Conservation (phyloP, 2,113 vertebrate genomes). For the Lycaon pictus region DNA sequence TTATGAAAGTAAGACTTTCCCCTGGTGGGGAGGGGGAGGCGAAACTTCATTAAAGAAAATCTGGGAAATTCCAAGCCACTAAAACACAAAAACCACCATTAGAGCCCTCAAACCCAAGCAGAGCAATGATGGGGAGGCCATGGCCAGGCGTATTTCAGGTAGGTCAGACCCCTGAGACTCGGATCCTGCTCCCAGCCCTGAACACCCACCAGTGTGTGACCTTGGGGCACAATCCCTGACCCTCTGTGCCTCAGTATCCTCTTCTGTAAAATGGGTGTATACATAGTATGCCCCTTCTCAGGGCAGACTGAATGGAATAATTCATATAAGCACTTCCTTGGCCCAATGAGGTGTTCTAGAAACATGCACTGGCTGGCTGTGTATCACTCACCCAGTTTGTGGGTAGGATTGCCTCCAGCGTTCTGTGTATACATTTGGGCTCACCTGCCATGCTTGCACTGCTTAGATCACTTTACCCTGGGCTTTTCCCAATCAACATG, state of each 20-base stretch:
- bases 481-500: not conserved
- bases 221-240: not conserved
- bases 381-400: accelerated
- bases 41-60: not conserved
- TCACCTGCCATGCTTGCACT: not conserved
- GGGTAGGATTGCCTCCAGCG: too few relatives aligned
- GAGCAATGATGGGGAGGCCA: not conserved
- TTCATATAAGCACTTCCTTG: accelerated
- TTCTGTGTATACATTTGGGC: not conserved
- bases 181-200: not conserved
- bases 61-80: not conserved
- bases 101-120: not conserved
- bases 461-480: not conserved
- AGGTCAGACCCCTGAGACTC: not conserved
- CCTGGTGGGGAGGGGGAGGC: not conserved
- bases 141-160: not conserved
- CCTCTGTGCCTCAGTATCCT: not conserved
- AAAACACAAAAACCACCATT: not conserved
- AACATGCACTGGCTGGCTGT: accelerated
- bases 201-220: not conserved
- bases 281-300: accelerated
- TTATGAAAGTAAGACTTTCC: not conserved
- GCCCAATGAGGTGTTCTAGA: accelerated
- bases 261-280: not conserved
- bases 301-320: not conserved